Evolutionary conservation across 2,113 vertebrate species (phyloP), one percentile per base, ranked within the genome.

Genomic region (Ammospiza nelsoni): DNA sequence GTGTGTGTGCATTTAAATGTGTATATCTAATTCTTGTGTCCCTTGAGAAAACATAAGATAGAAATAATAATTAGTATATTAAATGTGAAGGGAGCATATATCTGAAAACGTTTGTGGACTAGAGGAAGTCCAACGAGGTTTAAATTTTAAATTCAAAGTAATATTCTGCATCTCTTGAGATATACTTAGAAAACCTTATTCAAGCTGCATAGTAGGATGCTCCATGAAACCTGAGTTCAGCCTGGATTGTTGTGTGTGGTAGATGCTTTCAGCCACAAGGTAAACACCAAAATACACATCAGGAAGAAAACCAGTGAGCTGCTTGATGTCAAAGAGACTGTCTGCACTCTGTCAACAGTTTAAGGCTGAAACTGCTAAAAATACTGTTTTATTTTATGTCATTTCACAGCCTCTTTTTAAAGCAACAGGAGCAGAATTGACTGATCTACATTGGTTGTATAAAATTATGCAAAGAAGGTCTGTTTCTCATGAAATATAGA

Each of bases 321-420:
- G 20, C 48, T 79, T 67, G 33, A 59, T 88, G 73, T 84, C 61
- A 44, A 63, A 95, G 72, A 91, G 92, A 22, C 63, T 85, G 63
- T 95, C 65, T 92, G 51, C 72, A 67, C 87, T 90, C 55, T 94
- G 79, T 67, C 84, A 93, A 54, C 63, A 59, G 72, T 90, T 85
- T 63, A 78, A 90, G 48, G 63, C 55, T 90, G 75, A 95, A 90
- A 65, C 20, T 81, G 75, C 90, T 92, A 84, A 96, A 92, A 96
- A 91, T 89, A 75, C 48, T 61, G 28, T 16, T 86, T 77, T 1
- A 1, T 79, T 94, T 94, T 85, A 15, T 80, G 90, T 84, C 5
- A 4, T 79, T 88, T 90, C 72, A 58, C 58, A 68, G 44, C 63
- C 72, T 75, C 49, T 37, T 88, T 92, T 87, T 90, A 88, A 90